A percentile compares a stretch with the other conserved stretches of the same genome.
Conservation (phyloP, 2,888 invertebrate genomes). For the Macrosiphum euphorbiae region DNA sequence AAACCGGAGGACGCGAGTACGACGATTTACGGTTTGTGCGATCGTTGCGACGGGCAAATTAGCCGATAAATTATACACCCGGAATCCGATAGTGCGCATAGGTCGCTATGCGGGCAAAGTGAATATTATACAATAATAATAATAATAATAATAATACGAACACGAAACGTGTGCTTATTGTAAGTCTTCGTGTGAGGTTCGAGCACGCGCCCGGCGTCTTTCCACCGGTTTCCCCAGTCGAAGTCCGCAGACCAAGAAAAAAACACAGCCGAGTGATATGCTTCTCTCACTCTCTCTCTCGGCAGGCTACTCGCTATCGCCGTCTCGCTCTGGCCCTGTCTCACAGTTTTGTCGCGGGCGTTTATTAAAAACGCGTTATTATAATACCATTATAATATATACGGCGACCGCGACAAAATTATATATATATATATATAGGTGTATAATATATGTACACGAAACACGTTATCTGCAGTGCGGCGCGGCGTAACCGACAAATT, state of each 20-base stretch:
- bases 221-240: conserved; percentile 51
- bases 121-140: conserved; percentile 36
- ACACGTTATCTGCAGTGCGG: conserved; percentile 38
- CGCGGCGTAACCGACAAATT: conserved; percentile 47
- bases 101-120: background rate
- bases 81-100: background rate
- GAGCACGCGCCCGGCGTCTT: conserved; percentile 37
- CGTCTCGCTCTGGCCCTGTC: background rate
- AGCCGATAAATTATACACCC: conserved; percentile 58
- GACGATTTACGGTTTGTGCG: conserved; percentile 58
- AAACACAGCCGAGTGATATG: background rate
- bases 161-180: background rate
- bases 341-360: conserved; percentile 22
- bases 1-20: conserved; percentile 39
- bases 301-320: no score
- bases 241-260: background rate
- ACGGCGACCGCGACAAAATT: conserved; percentile 14
- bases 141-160: background rate
- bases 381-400: background rate
- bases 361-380: conserved; percentile 60
- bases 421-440: background rate
- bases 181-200: conserved; percentile 59
- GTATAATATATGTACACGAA: background rate
- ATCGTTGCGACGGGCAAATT: conserved; percentile 61
- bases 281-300: background rate